phyloP scores from a whole-genome alignment of 2,113 vertebrate species.

The Sorex araneus region DNA sequence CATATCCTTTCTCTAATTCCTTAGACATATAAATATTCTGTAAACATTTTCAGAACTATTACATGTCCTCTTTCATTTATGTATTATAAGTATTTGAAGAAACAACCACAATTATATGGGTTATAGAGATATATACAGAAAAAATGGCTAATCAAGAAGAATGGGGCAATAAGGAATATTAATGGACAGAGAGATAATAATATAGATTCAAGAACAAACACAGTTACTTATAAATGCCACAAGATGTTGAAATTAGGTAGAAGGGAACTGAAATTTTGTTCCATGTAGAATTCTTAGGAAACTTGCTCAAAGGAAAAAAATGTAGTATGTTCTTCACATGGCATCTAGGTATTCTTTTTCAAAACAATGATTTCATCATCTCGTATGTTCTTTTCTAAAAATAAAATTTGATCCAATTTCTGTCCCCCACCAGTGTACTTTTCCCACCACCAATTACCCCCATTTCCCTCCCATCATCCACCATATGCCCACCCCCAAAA shows the following conservation, averaged over 20 bases:
- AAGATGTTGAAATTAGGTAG: background rate
- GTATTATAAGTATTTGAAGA: background rate
- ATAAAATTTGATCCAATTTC: background rate
- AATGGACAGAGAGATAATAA: conserved; percentile 12
- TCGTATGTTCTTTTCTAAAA: background rate
- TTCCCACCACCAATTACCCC: too few species aligned
- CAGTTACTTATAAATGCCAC: background rate
- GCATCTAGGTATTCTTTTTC: background rate
- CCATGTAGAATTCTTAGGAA: background rate
- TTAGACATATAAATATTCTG: background rate
- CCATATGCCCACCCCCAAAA: too few species aligned
- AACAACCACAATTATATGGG: background rate
- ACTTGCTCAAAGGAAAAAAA: background rate
- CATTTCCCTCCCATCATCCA: too few species aligned
- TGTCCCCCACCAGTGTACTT: too few species aligned
- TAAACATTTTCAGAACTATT: conserved; percentile 51
- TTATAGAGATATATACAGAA: background rate
- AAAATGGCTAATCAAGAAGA: background rate
- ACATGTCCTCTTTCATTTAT: conserved; percentile 3
- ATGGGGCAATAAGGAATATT: background rate
- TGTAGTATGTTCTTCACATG: background rate
- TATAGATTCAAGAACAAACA: background rate
- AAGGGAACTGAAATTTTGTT: background rate
- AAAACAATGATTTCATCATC: background rate
- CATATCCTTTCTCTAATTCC: conserved; percentile 8